These are phyloP conservation scores for Watsonalla cultraria DNA, from an alignment of 2,888 invertebrate genomes.

Conservation along the genomic window DNA sequence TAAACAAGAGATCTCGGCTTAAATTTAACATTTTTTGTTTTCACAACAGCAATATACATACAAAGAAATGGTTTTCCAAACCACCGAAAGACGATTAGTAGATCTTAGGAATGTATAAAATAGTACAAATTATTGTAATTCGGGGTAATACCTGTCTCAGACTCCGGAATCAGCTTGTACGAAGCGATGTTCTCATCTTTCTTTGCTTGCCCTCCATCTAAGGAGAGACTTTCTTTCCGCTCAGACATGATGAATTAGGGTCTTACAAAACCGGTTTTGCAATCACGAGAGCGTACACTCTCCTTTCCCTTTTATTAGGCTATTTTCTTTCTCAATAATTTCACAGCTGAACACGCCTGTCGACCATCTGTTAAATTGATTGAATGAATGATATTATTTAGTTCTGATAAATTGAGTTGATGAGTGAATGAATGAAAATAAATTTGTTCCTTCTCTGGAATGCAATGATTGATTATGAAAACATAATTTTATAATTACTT, in stretches of 20 bases:
- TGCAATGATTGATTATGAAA: not conserved
- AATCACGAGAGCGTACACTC: slow-evolving; percentile 33
- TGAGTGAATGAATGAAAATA: slow-evolving; percentile 3
- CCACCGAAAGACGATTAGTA: too few relatives aligned
- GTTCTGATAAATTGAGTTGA: not conserved
- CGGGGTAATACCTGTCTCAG: slow-evolving; percentile 69
- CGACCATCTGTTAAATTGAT: slow-evolving; percentile 21
- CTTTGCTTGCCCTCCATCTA: slow-evolving; percentile 70
- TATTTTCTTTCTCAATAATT: slow-evolving; percentile 32
- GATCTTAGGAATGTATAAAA: slow-evolving; percentile 10
- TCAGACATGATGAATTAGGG: slow-evolving; percentile 59
- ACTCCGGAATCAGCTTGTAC: slow-evolving; percentile 79
- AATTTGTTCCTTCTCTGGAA: slow-evolving; percentile 2
- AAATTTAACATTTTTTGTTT: too few relatives aligned
- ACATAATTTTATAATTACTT: too few relatives aligned
- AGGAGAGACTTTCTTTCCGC: slow-evolving; percentile 62
- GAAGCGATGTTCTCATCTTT: slow-evolving; percentile 69
- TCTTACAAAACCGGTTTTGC: slow-evolving; percentile 39
- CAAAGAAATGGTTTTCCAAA: too few relatives aligned
- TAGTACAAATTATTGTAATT: not conserved
- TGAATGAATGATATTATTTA: slow-evolving; percentile 11
- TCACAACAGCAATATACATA: too few relatives aligned
- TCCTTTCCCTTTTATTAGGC: slow-evolving; percentile 33
- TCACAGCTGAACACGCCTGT: slow-evolving; percentile 17
- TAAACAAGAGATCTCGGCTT: too few relatives aligned